Conservation (phyloP, 2,888 invertebrate species). For the Plagodis dolabraria region DNA sequence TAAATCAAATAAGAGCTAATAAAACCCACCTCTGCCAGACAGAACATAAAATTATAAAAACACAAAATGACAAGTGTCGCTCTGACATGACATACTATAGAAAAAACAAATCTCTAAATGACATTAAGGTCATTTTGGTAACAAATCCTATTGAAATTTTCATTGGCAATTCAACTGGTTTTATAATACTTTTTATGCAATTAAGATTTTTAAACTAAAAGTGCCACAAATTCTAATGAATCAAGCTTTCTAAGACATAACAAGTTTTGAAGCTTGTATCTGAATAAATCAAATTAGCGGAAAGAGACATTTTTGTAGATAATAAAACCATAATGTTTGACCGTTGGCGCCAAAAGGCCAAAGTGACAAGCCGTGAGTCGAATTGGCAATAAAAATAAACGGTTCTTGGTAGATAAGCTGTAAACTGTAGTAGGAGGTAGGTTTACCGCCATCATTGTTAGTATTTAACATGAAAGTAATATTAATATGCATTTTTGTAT, state of each 20-base stretch:
- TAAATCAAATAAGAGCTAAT: slow-evolving; percentile 21
- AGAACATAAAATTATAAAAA: slow-evolving; percentile 39
- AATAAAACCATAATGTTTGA: slow-evolving; percentile 23
- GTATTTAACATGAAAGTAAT: too few species aligned
- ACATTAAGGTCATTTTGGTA: slow-evolving; percentile 32
- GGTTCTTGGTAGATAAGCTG: background rate
- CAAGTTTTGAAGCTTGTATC: slow-evolving; percentile 32
- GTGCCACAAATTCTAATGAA: slow-evolving; percentile 19
- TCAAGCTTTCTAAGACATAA: slow-evolving; percentile 34
- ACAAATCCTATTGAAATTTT: slow-evolving; percentile 19
- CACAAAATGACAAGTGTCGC: slow-evolving; percentile 38
- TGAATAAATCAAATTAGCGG: slow-evolving; percentile 37
- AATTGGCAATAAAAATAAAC: slow-evolving; percentile 4
- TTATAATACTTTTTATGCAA: slow-evolving; percentile 18
- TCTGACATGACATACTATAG: slow-evolving; percentile 36
- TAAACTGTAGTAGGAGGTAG: background rate
- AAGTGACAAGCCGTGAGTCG: slow-evolving; percentile 19
- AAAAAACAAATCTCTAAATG: slow-evolving; percentile 38
- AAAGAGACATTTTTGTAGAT: slow-evolving; percentile 25
- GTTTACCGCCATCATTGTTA: background rate
- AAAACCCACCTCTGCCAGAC: slow-evolving; percentile 19
- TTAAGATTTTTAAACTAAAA: slow-evolving; percentile 13
- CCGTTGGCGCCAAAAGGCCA: slow-evolving; percentile 25
- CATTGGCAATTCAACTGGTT: slow-evolving; percentile 15
- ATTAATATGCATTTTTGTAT: too few species aligned